phyloP scores from a whole-genome alignment of 1,140 invertebrate genomes.

The Elymnias hypermnestra region DNA sequence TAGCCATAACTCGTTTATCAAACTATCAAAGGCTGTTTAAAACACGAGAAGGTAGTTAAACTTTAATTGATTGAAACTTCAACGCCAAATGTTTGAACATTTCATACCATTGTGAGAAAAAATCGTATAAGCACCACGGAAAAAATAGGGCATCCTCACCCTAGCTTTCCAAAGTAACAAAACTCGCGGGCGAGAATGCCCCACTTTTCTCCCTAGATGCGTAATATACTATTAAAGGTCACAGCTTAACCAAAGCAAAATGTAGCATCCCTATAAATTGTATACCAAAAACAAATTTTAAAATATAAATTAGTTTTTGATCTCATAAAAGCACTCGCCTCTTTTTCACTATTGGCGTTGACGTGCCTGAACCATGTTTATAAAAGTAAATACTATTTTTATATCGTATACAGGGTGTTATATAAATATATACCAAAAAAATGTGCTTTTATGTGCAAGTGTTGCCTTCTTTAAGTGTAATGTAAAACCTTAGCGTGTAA shows the following conservation, averaged over 20 bases:
- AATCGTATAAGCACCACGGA: no score
- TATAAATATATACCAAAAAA: slow-evolving; percentile 66
- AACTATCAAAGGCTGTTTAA: no score
- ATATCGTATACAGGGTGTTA: slow-evolving; percentile 71
- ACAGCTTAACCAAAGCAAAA: not conserved
- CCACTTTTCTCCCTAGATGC: no score
- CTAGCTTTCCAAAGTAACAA: no score
- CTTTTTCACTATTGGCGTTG: slow-evolving; percentile 35
- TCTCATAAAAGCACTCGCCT: slow-evolving; percentile 48
- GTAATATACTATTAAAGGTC: no score
- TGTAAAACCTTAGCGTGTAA: slow-evolving; percentile 19
- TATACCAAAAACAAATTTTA: not conserved
- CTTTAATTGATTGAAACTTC: no score
- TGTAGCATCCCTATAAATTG: not conserved
- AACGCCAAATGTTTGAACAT: no score
- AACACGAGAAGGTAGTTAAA: no score
- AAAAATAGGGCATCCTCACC: no score
- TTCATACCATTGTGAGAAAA: no score
- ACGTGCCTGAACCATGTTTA: slow-evolving; percentile 50
- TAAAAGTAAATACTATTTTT: slow-evolving; percentile 57
- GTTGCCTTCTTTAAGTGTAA: slow-evolving; percentile 54
- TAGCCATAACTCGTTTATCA: no score
- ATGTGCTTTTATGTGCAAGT: slow-evolving; percentile 66
- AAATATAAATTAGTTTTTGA: slow-evolving; percentile 25
- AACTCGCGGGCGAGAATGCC: no score